These are phyloP conservation scores for Acrocephalus arundinaceus DNA, from an alignment of 2,113 vertebrate genomes.

Conservation along the genomic window DNA sequence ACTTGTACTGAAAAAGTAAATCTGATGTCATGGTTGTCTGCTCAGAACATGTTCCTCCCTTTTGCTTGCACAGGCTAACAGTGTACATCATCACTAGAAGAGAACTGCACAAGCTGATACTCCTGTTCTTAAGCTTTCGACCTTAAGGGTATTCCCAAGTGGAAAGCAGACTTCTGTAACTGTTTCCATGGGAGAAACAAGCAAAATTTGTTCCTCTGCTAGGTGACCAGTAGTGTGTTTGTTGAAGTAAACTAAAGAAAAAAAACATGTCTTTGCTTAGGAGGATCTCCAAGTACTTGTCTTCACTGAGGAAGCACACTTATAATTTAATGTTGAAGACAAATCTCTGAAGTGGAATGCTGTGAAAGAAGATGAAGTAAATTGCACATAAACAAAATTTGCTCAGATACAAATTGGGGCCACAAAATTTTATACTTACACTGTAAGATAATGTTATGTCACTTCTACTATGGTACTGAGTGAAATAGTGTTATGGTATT, in stretches of 20 bases:
- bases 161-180: neutral
- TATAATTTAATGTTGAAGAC: neutral
- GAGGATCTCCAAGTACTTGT: neutral
- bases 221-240: neutral
- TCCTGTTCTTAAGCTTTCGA: neutral
- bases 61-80: neutral
- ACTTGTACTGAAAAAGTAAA: neutral
- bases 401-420: neutral
- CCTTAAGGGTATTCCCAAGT: neutral
- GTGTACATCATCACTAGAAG: neutral
- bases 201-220: neutral
- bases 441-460: neutral
- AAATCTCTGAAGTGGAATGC: neutral
- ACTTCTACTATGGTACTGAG: neutral
- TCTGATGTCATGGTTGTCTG: rapidly evolving
- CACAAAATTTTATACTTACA: neutral
- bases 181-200: neutral
- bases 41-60: neutral
- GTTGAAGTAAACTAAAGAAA: slow-evolving; percentile 11
- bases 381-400: neutral
- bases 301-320: neutral
- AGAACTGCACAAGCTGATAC: neutral
- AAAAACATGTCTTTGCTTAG: neutral
- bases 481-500: neutral
- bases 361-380: neutral